Conservation (phyloP, 2,888 invertebrate species). For the Steinernema scapterisci region DNA sequence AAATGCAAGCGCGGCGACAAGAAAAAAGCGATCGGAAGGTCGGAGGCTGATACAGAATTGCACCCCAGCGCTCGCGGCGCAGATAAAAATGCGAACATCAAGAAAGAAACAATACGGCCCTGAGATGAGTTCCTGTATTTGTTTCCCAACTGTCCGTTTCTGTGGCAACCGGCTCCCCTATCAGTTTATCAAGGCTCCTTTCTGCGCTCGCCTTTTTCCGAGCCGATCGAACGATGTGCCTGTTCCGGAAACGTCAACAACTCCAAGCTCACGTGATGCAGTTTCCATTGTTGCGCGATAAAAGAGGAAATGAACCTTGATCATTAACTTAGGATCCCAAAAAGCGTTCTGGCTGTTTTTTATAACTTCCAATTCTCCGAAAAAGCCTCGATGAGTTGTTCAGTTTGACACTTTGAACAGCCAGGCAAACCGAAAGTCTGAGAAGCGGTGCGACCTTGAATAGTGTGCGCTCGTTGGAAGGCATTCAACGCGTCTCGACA, state of each 20-base stretch:
- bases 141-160: neutral
- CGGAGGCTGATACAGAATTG: conserved; percentile 21
- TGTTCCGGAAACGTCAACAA: neutral
- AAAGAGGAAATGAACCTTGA: neutral
- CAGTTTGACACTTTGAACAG: no score
- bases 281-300: no score
- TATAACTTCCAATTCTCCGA: no score
- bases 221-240: neutral
- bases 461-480: neutral
- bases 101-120: conserved; percentile 25
- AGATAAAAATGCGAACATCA: conserved; percentile 3
- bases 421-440: neutral
- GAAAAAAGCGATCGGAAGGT: conserved; percentile 25
- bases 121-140: neutral
- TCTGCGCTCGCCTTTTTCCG: neutral
- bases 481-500: conserved; percentile 13
- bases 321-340: no score
- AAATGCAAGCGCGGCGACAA: neutral
- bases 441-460: conserved; percentile 16
- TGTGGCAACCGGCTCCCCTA: neutral
- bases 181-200: neutral
- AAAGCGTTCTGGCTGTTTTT: no score
- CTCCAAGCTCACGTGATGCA: neutral
- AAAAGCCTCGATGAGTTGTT: no score
- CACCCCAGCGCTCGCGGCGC: neutral